These are phyloP conservation scores for Ctenopoma kingsleyae DNA, from an alignment of 2,797 vertebrate species.

Conservation along the genomic window DNA sequence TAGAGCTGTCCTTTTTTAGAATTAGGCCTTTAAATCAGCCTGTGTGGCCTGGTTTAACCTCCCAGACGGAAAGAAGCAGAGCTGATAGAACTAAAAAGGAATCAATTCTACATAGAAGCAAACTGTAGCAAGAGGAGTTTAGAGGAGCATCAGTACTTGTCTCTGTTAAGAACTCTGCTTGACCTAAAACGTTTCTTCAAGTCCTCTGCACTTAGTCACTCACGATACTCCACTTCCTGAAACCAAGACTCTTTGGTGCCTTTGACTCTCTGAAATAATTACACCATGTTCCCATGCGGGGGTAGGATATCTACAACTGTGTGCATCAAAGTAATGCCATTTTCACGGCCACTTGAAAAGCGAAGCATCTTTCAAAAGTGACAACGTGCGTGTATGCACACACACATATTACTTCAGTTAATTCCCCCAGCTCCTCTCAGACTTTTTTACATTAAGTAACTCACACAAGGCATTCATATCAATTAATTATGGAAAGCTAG, in stretches of 20 bases:
- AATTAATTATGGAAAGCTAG: slow-evolving; percentile 43
- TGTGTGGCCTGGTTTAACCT: not conserved
- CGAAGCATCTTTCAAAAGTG: slow-evolving; percentile 14
- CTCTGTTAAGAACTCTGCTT: slow-evolving; percentile 12
- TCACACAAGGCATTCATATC: slow-evolving; percentile 37
- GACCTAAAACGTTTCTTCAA: slow-evolving; percentile 26
- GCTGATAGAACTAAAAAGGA: not conserved
- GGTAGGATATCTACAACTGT: slow-evolving; percentile 9
- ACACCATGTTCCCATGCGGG: slow-evolving; percentile 4
- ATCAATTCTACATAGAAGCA: not conserved
- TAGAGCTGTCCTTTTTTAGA: not conserved
- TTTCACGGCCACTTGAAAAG: slow-evolving; percentile 31
- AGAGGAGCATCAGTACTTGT: slow-evolving; percentile 16
- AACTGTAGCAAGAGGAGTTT: not conserved
- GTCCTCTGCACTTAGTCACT: slow-evolving; percentile 13
- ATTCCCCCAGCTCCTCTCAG: slow-evolving; percentile 24
- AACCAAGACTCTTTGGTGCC: slow-evolving; percentile 4
- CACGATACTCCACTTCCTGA: not conserved
- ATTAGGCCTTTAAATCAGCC: not conserved
- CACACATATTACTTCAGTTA: slow-evolving; percentile 24
- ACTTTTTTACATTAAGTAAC: not conserved
- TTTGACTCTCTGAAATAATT: slow-evolving; percentile 39
- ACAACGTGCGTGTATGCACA: slow-evolving; percentile 16
- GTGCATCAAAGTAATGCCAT: slow-evolving; percentile 15
- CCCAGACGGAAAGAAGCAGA: not conserved